phyloP scores from a whole-genome alignment of 2,113 vertebrate genomes.

The Ceyx cyanopectus region DNA sequence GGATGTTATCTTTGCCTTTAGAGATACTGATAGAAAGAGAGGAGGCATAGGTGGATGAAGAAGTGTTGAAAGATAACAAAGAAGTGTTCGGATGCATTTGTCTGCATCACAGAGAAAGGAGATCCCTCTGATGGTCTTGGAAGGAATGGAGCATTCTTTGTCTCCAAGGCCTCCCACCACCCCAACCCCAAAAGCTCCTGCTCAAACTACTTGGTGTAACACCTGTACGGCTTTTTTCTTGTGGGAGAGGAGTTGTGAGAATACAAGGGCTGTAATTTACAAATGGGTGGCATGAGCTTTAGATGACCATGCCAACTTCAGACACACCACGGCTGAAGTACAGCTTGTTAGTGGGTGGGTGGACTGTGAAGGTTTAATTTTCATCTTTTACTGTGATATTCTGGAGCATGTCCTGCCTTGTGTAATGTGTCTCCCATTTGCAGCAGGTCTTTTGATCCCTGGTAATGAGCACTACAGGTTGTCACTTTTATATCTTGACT shows the following conservation, averaged over 20 bases:
- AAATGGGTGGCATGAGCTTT: neutral
- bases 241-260: neutral
- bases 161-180: neutral
- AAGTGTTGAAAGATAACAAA: neutral
- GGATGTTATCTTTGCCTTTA: neutral
- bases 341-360: neutral
- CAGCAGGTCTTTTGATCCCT: neutral
- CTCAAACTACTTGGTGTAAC: neutral
- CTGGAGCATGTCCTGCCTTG: neutral
- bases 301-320: neutral
- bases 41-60: neutral
- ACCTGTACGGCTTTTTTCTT: neutral
- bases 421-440: neutral
- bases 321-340: neutral
- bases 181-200: neutral
- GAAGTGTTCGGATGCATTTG: neutral
- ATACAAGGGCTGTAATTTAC: neutral
- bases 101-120: neutral
- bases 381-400: neutral
- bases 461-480: neutral
- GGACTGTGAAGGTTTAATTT: neutral
- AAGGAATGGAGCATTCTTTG: neutral
- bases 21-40: neutral
- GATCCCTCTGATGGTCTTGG: neutral
- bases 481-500: neutral